Evolutionary conservation across 2,113 vertebrate species (phyloP), one percentile per base, ranked within the genome.

Genomic region (Fulmarus glacialis): DNA sequence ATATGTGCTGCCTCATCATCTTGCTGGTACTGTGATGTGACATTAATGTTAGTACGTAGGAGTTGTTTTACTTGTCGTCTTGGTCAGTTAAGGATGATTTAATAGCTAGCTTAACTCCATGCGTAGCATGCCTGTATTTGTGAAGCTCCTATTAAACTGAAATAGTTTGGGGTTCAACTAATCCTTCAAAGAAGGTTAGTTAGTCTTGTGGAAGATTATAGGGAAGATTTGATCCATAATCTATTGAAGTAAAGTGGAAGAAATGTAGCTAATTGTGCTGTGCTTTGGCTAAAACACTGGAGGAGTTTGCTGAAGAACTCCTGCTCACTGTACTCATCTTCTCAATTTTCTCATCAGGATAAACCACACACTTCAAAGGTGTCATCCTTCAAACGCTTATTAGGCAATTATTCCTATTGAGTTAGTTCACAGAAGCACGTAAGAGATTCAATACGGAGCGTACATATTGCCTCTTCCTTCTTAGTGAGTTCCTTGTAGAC

Each of bases 371-470:
- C 20, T 78, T 72, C 38, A 38, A 23, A 52, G 36, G 22, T 70
- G 16, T 34, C 22, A 34, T 40, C 19, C 45, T 60, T 43, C 18
- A 50, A 50, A 40, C 14, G 2, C 27, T 83, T 36, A 23, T 7
- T 48, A 32, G 11, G 26, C 11, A 50, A 23, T 66, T 52, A 60
- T 16, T 47, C 26, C 40, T 48, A 12, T 13, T 67, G 66, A 55
- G 32, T 60, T 62, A 55, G 34, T 30, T 89, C 22, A 24, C 55
- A 34, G 66, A 47, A 59, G 34, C 15, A 34, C 6, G 3, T 19
- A 15, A 78, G 22, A 8, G 55, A 53, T 10, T 84, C n/a, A n/a
- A 0, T 50, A 12, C 32, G 0, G 4, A 59, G 20, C n/a, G 7
- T 47, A 8, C 30, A 6, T 62, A 5, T 9, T 80, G n/a, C 45